Conservation (phyloP, 1,140 invertebrate genomes). For the Drosophila eugracilis region DNA sequence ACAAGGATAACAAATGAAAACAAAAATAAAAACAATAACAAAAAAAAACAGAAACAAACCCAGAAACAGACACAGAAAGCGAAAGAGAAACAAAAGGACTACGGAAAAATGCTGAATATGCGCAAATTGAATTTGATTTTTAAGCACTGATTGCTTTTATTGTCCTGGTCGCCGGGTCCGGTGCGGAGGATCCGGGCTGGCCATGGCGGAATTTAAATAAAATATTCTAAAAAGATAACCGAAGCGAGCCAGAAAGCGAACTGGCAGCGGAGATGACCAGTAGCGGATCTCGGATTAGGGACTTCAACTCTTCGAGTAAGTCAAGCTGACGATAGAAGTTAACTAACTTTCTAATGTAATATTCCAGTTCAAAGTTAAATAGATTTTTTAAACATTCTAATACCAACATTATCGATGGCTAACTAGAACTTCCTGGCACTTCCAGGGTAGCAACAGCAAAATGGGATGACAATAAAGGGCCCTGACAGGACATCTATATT, state of each 20-base stretch:
- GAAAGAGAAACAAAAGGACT: slow-evolving; percentile 50
- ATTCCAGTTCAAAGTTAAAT: too few relatives aligned
- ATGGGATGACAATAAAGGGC: slow-evolving; percentile 1
- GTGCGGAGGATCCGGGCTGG: slow-evolving; percentile 8
- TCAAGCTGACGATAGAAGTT: neutral
- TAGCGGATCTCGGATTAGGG: neutral
- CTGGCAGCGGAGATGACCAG: neutral
- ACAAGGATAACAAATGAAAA: slow-evolving; percentile 30
- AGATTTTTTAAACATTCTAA: too few relatives aligned
- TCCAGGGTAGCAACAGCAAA: slow-evolving; percentile 4
- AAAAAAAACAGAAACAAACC: slow-evolving; percentile 15
- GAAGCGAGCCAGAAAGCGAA: neutral
- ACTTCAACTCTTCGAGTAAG: neutral
- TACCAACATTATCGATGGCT: too few relatives aligned
- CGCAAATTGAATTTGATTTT: slow-evolving; percentile 82
- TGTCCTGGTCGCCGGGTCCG: slow-evolving; percentile 55
- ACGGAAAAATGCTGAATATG: slow-evolving; percentile 77
- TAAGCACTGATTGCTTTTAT: slow-evolving; percentile 82
- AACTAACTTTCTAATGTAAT: neutral
- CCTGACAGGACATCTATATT: slow-evolving; percentile 28
- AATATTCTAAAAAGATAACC: slow-evolving; percentile 64
- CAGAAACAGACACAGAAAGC: slow-evolving; percentile 17
- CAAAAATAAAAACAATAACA: slow-evolving; percentile 20
- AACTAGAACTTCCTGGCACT: too few relatives aligned
- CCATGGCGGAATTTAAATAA: slow-evolving; percentile 63